These are phyloP conservation scores for Brachyptera putata DNA, from an alignment of 2,888 invertebrate species.

Conservation along the genomic window DNA sequence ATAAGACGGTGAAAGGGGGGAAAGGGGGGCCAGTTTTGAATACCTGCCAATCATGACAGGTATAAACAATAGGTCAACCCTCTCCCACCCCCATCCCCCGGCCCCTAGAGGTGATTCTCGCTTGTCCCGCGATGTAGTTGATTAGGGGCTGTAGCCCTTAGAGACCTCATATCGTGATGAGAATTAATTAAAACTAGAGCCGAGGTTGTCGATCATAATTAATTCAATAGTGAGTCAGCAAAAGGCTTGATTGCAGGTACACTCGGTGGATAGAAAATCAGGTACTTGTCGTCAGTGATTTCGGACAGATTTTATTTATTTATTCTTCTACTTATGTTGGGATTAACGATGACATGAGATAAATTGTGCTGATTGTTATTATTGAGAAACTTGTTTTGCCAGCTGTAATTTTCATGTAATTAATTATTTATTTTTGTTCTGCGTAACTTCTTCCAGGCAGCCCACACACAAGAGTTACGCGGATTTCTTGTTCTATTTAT, in stretches of 20 bases:
- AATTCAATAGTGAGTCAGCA: conserved; percentile 28
- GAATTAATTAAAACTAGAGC: conserved; percentile 31
- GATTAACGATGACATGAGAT: no score
- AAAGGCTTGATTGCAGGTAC: conserved; percentile 23
- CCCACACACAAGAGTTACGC: no score
- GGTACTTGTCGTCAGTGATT: no score
- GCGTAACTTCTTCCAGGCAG: no score
- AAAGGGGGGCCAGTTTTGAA: background rate
- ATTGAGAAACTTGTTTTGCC: no score
- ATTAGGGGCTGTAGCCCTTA: conserved; percentile 28
- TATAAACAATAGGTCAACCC: conserved; percentile 29
- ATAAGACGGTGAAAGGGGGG: background rate
- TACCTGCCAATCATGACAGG: conserved; percentile 18
- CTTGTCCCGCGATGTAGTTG: conserved; percentile 18
- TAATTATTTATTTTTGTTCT: no score
- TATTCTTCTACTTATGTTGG: no score
- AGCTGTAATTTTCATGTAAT: no score
- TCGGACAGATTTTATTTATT: no score
- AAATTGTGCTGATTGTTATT: no score
- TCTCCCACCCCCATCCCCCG: conserved; percentile 6
- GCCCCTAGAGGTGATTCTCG: no score
- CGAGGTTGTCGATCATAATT: conserved; percentile 30
- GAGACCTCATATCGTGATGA: conserved; percentile 25
- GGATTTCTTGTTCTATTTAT: no score
- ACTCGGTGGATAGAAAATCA: conserved; percentile 2